A percentile compares a stretch with the other conserved stretches of the same genome.
Conservation (phyloP, 2,888 invertebrate genomes). For the Chymomyza caudatula region DNA sequence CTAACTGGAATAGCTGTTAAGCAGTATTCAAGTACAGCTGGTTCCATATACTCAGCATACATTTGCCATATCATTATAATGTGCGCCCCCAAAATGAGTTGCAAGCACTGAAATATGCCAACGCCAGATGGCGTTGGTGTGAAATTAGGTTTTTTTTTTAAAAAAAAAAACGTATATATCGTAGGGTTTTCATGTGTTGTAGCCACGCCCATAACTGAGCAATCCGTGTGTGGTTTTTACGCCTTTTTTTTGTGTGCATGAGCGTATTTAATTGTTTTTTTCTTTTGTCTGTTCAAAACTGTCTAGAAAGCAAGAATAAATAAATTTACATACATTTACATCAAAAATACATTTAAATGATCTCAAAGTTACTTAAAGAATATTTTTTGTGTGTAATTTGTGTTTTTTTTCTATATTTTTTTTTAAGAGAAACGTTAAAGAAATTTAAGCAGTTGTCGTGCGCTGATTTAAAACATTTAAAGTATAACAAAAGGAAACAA, state of each 20-base stretch:
- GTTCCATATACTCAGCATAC: no score
- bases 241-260: neutral
- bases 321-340: slow-evolving; percentile 45
- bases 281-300: slow-evolving; percentile 1
- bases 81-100: no score
- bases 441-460: slow-evolving; percentile 32
- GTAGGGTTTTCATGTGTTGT: neutral
- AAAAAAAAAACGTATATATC: neutral
- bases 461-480: slow-evolving; percentile 37
- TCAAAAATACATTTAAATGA: slow-evolving; percentile 67
- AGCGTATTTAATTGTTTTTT: neutral
- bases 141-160: no score
- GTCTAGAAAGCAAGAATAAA: neutral
- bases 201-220: neutral
- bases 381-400: slow-evolving; percentile 64
- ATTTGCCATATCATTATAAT: no score
- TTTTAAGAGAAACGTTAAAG: neutral
- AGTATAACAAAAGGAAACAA: neutral
- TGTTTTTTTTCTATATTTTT: slow-evolving; percentile 33
- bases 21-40: no score
- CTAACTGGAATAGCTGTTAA: no score
- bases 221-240: neutral
- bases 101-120: no score
- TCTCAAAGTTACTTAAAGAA: slow-evolving; percentile 71
- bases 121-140: no score